Evolutionary conservation across 1,140 invertebrate genomes (phyloP).

Genomic region (Antheraea mylitta): DNA sequence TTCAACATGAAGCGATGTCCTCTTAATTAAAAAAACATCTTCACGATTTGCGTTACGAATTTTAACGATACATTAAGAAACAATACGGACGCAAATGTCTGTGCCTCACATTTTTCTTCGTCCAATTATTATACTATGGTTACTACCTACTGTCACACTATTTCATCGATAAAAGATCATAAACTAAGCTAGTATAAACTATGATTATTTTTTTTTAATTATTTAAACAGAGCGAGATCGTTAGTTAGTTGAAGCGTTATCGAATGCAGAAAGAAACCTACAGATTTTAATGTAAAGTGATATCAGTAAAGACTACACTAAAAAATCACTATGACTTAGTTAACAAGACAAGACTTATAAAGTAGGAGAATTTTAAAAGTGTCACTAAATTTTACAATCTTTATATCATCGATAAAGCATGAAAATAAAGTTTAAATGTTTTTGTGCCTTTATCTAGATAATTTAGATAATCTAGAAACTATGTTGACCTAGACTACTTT

Average conservation of each 20-base stretch:
- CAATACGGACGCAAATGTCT: conserved; percentile 44
- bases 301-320: conserved; percentile 40
- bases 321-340: conserved; percentile 67
- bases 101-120: conserved; percentile 29
- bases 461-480: not conserved
- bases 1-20: conserved; percentile 49
- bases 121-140: not conserved
- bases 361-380: conserved; percentile 30
- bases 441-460: not conserved
- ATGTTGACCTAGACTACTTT: not conserved
- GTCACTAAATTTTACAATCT: conserved; percentile 1
- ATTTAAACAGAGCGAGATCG: conserved; percentile 55
- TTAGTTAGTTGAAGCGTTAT: conserved; percentile 60
- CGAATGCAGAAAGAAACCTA: conserved; percentile 29
- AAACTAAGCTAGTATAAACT: not conserved
- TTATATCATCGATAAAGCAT: not conserved
- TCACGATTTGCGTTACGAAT: conserved; percentile 42
- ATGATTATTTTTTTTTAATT: not conserved
- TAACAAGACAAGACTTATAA: conserved; percentile 59
- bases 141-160: not conserved
- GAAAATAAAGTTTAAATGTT: not conserved
- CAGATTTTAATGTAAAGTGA: conserved; percentile 23
- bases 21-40: not conserved
- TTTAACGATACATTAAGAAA: not conserved
- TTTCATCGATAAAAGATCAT: not conserved